Percentiles rank a stretch among this genome's conserved stretches.
Conservation (phyloP, 2,113 vertebrate genomes). For the Nycticryphes semicollaris region DNA sequence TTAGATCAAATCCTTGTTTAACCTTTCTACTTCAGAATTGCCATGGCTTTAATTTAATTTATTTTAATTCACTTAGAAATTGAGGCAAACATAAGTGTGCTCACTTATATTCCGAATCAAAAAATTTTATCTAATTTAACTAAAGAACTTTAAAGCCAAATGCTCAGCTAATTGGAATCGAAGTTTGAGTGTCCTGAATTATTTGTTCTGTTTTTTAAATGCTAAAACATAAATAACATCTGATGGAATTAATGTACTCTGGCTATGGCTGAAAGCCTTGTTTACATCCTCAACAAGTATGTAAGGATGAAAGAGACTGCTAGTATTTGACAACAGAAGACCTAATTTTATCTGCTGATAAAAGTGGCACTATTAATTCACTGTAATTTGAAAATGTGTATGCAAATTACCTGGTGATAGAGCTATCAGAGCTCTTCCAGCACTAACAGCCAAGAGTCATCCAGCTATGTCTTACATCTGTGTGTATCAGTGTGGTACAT, state of each 20-base stretch:
- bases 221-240: conserved; percentile 21
- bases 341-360: conserved; percentile 64
- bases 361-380: conserved; percentile 20
- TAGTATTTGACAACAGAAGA: conserved; percentile 56
- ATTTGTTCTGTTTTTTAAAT: neutral
- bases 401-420: conserved; percentile 12
- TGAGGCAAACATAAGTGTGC: neutral
- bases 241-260: conserved; percentile 42
- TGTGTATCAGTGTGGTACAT: neutral
- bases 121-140: neutral
- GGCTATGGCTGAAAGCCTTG: conserved; percentile 22
- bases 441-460: neutral
- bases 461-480: neutral
- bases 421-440: conserved; percentile 58
- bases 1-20: conserved; percentile 50
- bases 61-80: conserved; percentile 20
- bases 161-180: neutral
- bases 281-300: neutral
- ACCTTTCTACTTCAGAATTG: conserved; percentile 23
- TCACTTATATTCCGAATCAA: neutral
- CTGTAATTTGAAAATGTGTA: conserved; percentile 55
- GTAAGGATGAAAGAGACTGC: conserved; percentile 13
- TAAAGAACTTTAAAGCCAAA: neutral
- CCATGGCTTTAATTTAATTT: conserved; percentile 3
- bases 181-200: neutral